Evolutionary conservation across 2,797 vertebrate species (phyloP).

Genomic region (Podargus strigoides): DNA sequence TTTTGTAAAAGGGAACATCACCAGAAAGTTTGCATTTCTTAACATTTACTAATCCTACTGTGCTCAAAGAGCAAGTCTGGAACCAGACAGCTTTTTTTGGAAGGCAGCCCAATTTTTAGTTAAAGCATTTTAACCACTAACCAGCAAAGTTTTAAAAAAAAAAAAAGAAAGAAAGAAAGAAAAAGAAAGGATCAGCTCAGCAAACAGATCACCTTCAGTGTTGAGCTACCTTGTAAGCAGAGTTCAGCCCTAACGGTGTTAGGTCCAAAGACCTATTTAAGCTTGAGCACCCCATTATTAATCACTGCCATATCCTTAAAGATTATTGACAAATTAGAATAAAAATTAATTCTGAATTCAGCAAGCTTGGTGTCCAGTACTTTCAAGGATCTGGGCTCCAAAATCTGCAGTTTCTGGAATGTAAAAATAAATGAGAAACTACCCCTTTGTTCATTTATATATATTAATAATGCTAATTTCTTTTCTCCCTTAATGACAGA

Average conservation of each 20-base stretch:
- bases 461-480: not conserved
- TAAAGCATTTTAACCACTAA: not conserved
- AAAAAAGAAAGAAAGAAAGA: not conserved
- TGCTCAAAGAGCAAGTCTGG: not conserved
- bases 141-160: not conserved
- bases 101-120: not conserved
- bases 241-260: not conserved
- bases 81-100: not conserved
- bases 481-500: not conserved
- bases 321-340: not conserved
- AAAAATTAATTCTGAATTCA: not conserved
- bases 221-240: not conserved
- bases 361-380: not conserved
- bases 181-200: not conserved
- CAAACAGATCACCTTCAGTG: not conserved
- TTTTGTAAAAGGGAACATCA: not conserved
- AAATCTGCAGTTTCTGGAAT: not conserved
- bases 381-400: not conserved
- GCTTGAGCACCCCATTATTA: not conserved
- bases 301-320: not conserved
- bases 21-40: not conserved
- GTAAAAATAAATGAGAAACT: not conserved
- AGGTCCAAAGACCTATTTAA: not conserved
- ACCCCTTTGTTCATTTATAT: not conserved
- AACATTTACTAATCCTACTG: not conserved